These are phyloP conservation scores for Eubasilissa splendida DNA, from an alignment of 2,888 invertebrate genomes.

Conservation along the genomic window DNA sequence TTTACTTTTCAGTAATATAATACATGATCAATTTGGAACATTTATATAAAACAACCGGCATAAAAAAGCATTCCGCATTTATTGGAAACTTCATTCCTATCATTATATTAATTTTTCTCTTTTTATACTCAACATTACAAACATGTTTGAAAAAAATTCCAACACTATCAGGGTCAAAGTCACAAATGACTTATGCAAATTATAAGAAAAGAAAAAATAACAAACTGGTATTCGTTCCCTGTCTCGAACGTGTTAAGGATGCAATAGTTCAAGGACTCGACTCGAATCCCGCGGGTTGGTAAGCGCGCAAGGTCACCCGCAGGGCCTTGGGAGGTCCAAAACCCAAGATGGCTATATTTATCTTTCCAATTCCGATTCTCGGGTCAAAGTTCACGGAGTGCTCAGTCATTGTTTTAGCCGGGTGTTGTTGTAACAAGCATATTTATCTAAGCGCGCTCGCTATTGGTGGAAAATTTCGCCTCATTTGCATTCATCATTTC, in stretches of 20 bases:
- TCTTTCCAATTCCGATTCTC: background rate
- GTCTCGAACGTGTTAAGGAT: background rate
- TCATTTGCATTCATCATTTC: constrained; percentile 8
- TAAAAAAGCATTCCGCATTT: too few species aligned
- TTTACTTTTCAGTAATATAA: too few species aligned
- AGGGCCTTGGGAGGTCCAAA: background rate
- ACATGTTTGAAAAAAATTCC: too few species aligned
- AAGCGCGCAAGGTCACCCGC: background rate
- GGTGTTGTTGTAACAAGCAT: background rate
- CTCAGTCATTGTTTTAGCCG: constrained; percentile 4
- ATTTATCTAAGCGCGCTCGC: background rate
- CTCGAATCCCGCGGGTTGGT: background rate
- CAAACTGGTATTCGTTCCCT: background rate
- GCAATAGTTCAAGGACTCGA: constrained; percentile 7
- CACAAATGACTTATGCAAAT: too few species aligned
- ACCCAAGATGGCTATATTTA: background rate
- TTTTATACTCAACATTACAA: too few species aligned
- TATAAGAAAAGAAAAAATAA: too few species aligned
- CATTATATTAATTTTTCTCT: too few species aligned
- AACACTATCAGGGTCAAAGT: too few species aligned
- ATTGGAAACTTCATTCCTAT: too few species aligned
- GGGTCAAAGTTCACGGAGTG: constrained; percentile 1
- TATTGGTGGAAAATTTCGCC: background rate
- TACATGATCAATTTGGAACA: too few species aligned
- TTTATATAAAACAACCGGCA: too few species aligned